These are phyloP conservation scores for Nasua narica DNA, from an alignment of 2,797 vertebrate species.

Conservation along the genomic window DNA sequence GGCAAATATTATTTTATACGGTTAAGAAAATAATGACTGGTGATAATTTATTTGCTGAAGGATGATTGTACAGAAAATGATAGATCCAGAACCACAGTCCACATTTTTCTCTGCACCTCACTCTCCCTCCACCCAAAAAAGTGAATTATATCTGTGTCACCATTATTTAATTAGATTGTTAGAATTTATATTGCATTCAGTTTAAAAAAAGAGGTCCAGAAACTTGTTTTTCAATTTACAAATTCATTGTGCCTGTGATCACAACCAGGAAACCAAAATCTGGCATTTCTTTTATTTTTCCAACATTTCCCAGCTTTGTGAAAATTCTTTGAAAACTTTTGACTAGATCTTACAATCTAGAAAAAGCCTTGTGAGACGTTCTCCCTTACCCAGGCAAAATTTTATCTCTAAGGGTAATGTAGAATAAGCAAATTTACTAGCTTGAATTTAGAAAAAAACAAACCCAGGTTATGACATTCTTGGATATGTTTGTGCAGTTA, in stretches of 20 bases:
- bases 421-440: neutral
- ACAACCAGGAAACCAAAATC: neutral
- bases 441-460: neutral
- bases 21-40: neutral
- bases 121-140: neutral
- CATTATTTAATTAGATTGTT: neutral
- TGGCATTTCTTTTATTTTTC: neutral
- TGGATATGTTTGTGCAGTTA: neutral
- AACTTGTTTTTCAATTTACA: neutral
- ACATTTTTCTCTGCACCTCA: neutral
- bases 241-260: neutral
- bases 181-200: neutral
- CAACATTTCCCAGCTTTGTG: neutral
- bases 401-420: neutral
- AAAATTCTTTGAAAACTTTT: neutral
- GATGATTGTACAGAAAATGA: neutral
- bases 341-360: fast-evolving
- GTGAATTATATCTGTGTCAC: neutral
- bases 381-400: neutral
- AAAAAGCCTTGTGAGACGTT: neutral
- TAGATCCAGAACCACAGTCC: neutral
- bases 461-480: neutral
- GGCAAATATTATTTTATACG: neutral
- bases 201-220: neutral
- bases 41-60: neutral